Base-by-base conservation (phyloP, 1,140 invertebrate genomes). In the Pantala flavescens region DNA sequence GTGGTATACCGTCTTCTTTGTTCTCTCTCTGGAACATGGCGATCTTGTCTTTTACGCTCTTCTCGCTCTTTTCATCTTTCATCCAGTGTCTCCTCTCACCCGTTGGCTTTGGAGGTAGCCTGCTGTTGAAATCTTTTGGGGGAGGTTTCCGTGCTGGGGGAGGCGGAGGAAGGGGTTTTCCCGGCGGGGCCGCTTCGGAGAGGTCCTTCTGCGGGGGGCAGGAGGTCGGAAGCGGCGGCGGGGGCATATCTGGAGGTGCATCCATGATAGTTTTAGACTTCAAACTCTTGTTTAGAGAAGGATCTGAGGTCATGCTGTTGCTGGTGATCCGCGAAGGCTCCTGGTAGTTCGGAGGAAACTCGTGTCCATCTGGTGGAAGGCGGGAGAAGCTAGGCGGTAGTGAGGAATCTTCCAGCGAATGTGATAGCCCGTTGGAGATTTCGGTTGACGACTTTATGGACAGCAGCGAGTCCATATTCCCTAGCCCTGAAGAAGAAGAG, bases 351-450 rank as follows among this genome's bases (percentile, higher is more conserved):
- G 89, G 85, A 74, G 92, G 93, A 83, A 93, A 94, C 81, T 95
- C 93, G 81, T 94, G 91, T 77, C 93, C 93, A 83, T 95, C 93
- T 71, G 93, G 93, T 76, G 93, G 93, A 79, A 93, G 87, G 77
- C 93, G 87, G 28, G 90, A 90, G 76, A 81, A 80, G 24, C 81
- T 79, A 23, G 82, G 82, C 42, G 81, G 80, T 23, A 79, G 75
- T 49, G 79, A 76, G 28, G 76, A 74, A 43, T 78, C 49, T 63
- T 75, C 19, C 24, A 42, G 42, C 73, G 73, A 24, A 76, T 23
- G 71, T 43, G 36, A 78, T 36, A 24, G 24, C 21, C 55, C 55
- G 23, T 63, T 43, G 19, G 23, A 43, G 42, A 49, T 24, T 49
- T n/a, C 43, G 19, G 55, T 70, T 16, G 77, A 76, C 43, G 74